These are phyloP conservation scores for Cryptoprocta ferox DNA, from an alignment of 2,797 vertebrate genomes.

Conservation along the genomic window DNA sequence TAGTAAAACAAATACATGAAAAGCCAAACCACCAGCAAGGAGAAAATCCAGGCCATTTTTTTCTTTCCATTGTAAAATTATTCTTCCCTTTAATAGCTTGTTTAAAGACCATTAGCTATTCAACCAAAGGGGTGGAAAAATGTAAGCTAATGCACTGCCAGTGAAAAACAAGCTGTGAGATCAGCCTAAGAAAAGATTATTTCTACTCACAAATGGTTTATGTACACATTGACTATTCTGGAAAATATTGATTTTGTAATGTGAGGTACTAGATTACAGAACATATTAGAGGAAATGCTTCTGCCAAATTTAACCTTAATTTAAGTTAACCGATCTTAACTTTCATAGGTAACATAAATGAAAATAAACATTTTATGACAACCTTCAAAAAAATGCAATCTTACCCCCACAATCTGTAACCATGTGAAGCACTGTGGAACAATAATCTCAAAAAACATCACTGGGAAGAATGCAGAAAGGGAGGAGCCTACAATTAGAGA, in stretches of 20 bases:
- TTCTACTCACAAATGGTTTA: constrained; percentile 64
- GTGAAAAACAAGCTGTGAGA: constrained; percentile 60
- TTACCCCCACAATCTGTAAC: background rate
- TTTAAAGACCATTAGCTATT: constrained; percentile 70
- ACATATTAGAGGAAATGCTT: constrained; percentile 58
- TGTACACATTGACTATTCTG: constrained; percentile 51
- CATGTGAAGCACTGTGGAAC: background rate
- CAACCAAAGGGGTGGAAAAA: constrained; percentile 30
- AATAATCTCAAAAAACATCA: constrained; percentile 51
- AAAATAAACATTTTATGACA: constrained; percentile 41
- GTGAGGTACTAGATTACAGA: background rate
- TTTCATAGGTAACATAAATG: constrained; percentile 34
- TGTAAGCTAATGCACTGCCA: constrained; percentile 47
- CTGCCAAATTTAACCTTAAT: constrained; percentile 57
- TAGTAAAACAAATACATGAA: constrained; percentile 46
- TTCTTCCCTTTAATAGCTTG: constrained; percentile 68
- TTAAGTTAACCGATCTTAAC: background rate
- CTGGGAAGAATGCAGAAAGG: background rate
- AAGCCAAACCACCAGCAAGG: constrained; percentile 35
- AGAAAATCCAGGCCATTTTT: constrained; percentile 53
- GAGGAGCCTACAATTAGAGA: constrained; percentile 3
- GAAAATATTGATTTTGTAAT: constrained; percentile 70
- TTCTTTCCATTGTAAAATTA: constrained; percentile 39
- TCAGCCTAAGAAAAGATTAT: constrained; percentile 58
- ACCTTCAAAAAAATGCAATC: constrained; percentile 41